Evolutionary conservation across 2,113 vertebrate species (phyloP).

Genomic region (Nothocercus julius): DNA sequence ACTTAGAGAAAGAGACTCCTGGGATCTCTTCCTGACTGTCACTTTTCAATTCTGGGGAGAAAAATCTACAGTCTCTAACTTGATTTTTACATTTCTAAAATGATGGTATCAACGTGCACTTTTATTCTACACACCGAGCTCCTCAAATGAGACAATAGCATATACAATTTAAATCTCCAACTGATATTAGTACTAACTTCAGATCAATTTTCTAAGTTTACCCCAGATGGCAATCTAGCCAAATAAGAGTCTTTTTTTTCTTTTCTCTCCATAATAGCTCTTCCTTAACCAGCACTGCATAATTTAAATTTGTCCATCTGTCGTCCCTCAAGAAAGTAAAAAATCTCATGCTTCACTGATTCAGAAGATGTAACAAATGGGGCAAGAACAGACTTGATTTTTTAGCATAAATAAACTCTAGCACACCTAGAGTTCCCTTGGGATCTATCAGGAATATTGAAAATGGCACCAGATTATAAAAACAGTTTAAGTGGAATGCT

Average conservation of each 20-base stretch:
- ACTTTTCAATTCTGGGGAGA: background rate
- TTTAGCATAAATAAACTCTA: background rate
- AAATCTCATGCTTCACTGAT: background rate
- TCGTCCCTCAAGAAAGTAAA: background rate
- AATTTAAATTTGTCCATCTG: background rate
- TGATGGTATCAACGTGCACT: background rate
- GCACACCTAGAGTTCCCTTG: background rate
- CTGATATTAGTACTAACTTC: background rate
- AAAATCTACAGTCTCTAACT: background rate
- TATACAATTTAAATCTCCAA: background rate
- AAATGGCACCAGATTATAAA: background rate
- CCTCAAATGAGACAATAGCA: background rate
- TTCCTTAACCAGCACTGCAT: background rate
- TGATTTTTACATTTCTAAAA: background rate
- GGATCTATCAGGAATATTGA: background rate
- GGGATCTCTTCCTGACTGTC: background rate
- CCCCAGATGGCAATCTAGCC: background rate
- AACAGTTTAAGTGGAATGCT: background rate
- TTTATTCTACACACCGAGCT: background rate
- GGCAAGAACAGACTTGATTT: background rate
- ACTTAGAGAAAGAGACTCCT: background rate
- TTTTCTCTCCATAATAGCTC: background rate
- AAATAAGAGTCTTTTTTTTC: background rate
- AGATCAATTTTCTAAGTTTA: background rate
- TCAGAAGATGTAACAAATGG: background rate